A percentile compares a stretch with the other conserved stretches of the same genome.
These are phyloP conservation scores for Leucophenga maculata DNA, from an alignment of 2,888 invertebrate species.

Conservation along the genomic window DNA sequence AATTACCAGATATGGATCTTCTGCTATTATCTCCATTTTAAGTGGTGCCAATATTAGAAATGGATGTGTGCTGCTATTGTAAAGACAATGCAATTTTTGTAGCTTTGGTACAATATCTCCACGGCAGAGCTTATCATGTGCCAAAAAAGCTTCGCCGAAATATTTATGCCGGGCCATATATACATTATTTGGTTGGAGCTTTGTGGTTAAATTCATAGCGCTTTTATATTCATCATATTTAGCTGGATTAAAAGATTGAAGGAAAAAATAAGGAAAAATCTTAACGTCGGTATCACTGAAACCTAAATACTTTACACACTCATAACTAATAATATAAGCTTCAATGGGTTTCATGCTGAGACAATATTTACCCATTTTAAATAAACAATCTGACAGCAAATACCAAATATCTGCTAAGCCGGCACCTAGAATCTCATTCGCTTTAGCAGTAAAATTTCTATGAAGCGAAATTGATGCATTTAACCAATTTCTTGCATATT, in stretches of 20 bases:
- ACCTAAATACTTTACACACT: no score
- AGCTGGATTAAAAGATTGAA: background rate
- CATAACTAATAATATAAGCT: no score
- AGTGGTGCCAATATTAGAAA: slow-evolving; percentile 56
- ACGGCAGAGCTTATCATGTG: slow-evolving; percentile 47
- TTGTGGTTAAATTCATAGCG: background rate
- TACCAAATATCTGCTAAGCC: background rate
- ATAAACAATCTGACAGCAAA: background rate
- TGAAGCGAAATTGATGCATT: slow-evolving; percentile 36
- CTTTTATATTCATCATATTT: background rate
- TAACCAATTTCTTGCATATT: slow-evolving; percentile 46
- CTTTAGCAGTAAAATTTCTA: background rate
- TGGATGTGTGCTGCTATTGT: slow-evolving; percentile 41
- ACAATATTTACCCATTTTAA: background rate
- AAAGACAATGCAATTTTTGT: slow-evolving; percentile 44
- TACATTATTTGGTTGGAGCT: background rate
- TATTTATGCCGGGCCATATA: background rate
- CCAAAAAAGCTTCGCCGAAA: background rate
- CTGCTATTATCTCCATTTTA: slow-evolving; percentile 50
- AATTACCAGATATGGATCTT: slow-evolving; percentile 51
- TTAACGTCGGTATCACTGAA: no score
- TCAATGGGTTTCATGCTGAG: background rate
- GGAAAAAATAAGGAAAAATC: no score
- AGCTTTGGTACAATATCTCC: slow-evolving; percentile 38
- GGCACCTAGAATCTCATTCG: background rate